Conservation (phyloP, 2,113 vertebrate genomes). For the Falcunculus frontatus region DNA sequence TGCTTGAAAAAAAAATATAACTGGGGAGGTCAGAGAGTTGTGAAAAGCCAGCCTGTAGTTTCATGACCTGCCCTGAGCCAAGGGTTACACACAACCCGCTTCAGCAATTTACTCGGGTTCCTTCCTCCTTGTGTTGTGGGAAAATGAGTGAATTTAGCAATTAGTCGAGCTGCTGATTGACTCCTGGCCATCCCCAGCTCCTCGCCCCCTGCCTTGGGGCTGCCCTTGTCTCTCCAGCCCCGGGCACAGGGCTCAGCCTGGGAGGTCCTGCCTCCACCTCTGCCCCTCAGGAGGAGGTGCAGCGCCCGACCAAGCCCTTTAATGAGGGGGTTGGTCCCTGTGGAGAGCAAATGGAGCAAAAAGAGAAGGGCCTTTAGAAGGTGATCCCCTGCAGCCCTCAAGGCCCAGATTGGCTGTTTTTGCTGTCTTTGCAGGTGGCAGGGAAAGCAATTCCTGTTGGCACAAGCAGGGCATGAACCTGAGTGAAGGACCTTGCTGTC, state of each 20-base stretch:
- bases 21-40: neutral
- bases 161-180: neutral
- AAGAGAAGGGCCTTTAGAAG: neutral
- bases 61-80: neutral
- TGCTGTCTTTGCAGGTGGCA: neutral
- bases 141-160: neutral
- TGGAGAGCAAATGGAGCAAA: neutral
- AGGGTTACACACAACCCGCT: neutral
- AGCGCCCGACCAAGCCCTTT: neutral
- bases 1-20: neutral
- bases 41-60: neutral
- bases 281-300: neutral
- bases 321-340: neutral
- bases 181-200: neutral
- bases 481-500: neutral
- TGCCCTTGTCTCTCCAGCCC: neutral
- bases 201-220: neutral
- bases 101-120: neutral
- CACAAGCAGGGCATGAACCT: rapidly evolving
- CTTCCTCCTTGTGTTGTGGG: neutral
- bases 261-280: neutral
- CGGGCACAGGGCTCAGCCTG: neutral
- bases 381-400: neutral
- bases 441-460: rapidly evolving
- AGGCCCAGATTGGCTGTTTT: neutral